phyloP scores from a whole-genome alignment of 2,888 invertebrate genomes.

The Brenthis hecate region DNA sequence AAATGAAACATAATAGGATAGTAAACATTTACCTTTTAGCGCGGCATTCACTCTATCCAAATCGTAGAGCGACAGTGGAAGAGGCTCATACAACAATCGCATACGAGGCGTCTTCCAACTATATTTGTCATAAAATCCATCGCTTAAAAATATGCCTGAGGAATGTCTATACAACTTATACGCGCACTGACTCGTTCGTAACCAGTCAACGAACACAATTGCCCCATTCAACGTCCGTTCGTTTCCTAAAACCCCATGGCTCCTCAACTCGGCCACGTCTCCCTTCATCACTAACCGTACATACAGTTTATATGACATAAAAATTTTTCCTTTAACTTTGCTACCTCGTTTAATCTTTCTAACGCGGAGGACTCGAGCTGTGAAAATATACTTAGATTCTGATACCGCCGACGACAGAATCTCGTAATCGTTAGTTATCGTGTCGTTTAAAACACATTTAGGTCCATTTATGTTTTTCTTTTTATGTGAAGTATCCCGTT shows the following conservation, averaged over 20 bases:
- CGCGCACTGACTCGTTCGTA: constrained; percentile 74
- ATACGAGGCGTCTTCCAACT: constrained; percentile 64
- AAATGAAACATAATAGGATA: constrained; percentile 59
- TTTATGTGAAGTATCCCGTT: constrained; percentile 68
- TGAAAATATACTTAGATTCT: constrained; percentile 80
- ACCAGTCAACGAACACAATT: constrained; percentile 75
- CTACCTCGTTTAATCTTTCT: constrained; percentile 74
- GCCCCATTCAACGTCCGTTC: constrained; percentile 71
- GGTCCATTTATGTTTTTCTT: constrained; percentile 74
- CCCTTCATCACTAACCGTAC: constrained; percentile 74
- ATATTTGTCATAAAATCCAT: constrained; percentile 65
- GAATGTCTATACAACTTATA: constrained; percentile 77
- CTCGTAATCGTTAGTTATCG: constrained; percentile 81
- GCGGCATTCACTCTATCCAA: constrained; percentile 79
- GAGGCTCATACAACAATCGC: constrained; percentile 75
- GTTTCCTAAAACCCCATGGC: constrained; percentile 70
- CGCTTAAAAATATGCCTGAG: constrained; percentile 78
- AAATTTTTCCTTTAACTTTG: constrained; percentile 67
- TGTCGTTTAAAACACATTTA: constrained; percentile 80
- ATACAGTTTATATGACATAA: constrained; percentile 75
- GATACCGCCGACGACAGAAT: constrained; percentile 79
- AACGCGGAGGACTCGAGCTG: constrained; percentile 74
- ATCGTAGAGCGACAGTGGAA: constrained; percentile 77
- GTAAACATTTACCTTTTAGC: constrained; percentile 79
- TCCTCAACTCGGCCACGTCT: constrained; percentile 66